Base-by-base conservation (phyloP, 64 coral and sea anemone species). In the Montipora cactus region DNA sequence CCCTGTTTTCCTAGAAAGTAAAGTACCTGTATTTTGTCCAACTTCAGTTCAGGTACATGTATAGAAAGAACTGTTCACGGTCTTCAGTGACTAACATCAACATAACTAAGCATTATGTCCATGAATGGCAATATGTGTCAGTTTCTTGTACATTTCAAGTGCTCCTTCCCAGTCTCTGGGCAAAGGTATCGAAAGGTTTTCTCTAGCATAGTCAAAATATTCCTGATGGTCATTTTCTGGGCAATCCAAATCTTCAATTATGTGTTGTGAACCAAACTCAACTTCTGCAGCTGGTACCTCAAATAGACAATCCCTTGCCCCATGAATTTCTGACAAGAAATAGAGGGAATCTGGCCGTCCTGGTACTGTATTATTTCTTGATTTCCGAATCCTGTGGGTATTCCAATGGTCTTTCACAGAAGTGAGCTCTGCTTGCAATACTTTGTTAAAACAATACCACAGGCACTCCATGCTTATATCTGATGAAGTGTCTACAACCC, bases 391-490 rank as follows among this genome's bases (percentile, higher is more conserved):
- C 49, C 83, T 79, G 22, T 93, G 92, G 51, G 92, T 93, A 53
- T 93, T 93, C 84, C 92, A 93, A n/a, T 93, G 92, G 59, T 93
- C 92, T 93, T 93, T 88, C 46, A 93, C 84, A 51, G 49, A 89
- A 89, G 25, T 18, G 13, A 52, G 66, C 44, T 73, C 84, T 84
- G 59, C 28, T 28, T 28, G 28, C 28, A 28, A 28, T 28, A 28
- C 28, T 28, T 28, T 28, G 28, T 28, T 28, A 28, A 28, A 28
- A 28, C 28, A 28, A 28, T 28, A 28, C 28, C 28, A 28, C 28
- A 28, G 28, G 28, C 28, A 28, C 28, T 28, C 28, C 28, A 28
- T 28, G 28, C 28, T 28, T 28, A 28, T 28, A 28, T 28, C 28
- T 28, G 28, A 28, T 28, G 28, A 28, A 28, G 28, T 28, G 28